These are phyloP conservation scores for Halocynthia aurantium DNA, from an alignment of 23 tunicate species.

Conservation along the genomic window DNA sequence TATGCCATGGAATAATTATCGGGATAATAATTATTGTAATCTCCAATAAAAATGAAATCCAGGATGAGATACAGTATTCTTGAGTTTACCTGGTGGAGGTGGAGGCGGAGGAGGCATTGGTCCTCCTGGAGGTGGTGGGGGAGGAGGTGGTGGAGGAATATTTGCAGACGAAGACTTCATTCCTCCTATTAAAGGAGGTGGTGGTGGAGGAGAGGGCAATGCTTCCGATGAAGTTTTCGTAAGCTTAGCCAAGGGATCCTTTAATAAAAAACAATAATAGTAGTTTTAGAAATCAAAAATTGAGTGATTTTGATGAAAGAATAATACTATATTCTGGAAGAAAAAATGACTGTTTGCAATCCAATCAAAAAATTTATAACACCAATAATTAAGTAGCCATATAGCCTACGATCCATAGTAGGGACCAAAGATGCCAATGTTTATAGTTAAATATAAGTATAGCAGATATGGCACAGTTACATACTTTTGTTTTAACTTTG, in stretches of 20 bases:
- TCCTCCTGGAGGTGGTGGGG: slow-evolving; percentile 42
- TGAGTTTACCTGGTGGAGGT: slow-evolving; percentile 37
- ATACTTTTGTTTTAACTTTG: slow-evolving; percentile 33
- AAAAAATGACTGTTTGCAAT: too few species aligned
- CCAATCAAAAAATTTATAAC: too few species aligned
- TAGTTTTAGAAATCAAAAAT: too few species aligned
- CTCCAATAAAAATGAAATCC: too few species aligned
- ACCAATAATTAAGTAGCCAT: too few species aligned
- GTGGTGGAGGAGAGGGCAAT: slow-evolving; percentile 34
- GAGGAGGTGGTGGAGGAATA: slow-evolving; percentile 59
- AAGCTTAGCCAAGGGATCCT: slow-evolving; percentile 27
- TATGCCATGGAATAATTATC: too few species aligned
- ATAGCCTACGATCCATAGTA: too few species aligned
- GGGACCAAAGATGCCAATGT: too few species aligned
- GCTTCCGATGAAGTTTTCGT: slow-evolving; percentile 8
- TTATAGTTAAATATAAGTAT: not conserved
- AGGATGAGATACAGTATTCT: not conserved
- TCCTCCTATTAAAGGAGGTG: slow-evolving; percentile 17
- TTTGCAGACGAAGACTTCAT: slow-evolving; percentile 29
- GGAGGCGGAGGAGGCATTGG: slow-evolving; percentile 54
- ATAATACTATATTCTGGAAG: too few species aligned
- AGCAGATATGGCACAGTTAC: not conserved
- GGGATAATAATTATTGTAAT: too few species aligned
- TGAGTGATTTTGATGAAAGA: too few species aligned
- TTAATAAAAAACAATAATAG: not conserved